Evolutionary conservation across 1,140 invertebrate genomes (phyloP).

Genomic region (Conus ventricosus): DNA sequence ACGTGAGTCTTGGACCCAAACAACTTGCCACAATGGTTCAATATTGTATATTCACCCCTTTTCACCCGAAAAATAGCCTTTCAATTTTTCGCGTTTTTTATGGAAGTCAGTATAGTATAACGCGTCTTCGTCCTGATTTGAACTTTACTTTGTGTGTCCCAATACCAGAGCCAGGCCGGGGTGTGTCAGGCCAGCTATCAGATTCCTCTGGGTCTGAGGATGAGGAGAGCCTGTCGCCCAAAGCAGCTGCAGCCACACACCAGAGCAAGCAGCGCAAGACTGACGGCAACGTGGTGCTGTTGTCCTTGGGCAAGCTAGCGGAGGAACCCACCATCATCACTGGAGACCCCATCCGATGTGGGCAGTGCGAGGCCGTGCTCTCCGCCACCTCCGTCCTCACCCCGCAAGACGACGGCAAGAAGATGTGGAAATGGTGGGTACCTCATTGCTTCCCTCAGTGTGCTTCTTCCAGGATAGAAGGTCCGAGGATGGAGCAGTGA

Average conservation of each 20-base stretch:
- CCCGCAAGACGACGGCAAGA: slow-evolving; percentile 43
- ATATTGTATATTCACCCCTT: no score
- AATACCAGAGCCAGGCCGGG: no score
- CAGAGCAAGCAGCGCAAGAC: slow-evolving; percentile 29
- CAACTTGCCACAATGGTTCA: no score
- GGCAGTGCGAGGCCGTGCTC: slow-evolving; percentile 59
- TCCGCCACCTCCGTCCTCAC: slow-evolving; percentile 53
- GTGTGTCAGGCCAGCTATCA: no score
- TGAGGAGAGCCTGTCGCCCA: no score
- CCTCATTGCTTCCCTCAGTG: background rate
- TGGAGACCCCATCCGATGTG: slow-evolving; percentile 62
- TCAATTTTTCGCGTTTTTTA: no score
- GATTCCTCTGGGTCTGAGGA: no score
- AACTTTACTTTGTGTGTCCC: no score
- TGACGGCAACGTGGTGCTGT: slow-evolving; percentile 60
- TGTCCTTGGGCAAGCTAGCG: slow-evolving; percentile 59
- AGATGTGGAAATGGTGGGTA: slow-evolving; percentile 58
- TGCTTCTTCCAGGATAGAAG: background rate
- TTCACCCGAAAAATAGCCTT: no score
- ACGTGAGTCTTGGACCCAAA: no score
- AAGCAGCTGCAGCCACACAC: background rate
- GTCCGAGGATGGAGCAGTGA: background rate
- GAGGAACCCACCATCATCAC: slow-evolving; percentile 59
- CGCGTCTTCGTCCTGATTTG: no score
- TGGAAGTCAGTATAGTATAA: no score